A percentile compares a stretch with the other conserved stretches of the same genome.
Evolutionary conservation across 2,797 vertebrate species (phyloP).

Genomic region (Gymnothorax reevesii): DNA sequence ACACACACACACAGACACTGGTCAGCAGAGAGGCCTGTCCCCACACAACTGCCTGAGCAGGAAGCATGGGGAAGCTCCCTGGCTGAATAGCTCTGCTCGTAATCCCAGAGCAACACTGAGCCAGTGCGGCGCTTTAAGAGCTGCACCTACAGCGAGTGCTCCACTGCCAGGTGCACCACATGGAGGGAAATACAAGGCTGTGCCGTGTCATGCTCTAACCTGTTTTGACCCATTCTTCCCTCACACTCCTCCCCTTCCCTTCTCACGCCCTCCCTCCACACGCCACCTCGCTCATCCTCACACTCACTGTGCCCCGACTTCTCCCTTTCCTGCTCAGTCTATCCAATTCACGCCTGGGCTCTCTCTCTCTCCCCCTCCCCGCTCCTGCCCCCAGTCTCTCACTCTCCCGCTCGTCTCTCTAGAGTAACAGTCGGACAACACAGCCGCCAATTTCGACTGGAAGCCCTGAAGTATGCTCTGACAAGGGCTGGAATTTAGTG

Average conservation of each 20-base stretch:
- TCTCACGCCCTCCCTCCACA: not conserved
- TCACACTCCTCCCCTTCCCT: not conserved
- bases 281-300: not conserved
- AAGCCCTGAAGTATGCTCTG: slow-evolving; percentile 34
- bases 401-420: not conserved
- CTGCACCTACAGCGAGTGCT: not conserved
- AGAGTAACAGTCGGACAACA: not conserved
- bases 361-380: no score
- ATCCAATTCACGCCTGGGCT: not conserved
- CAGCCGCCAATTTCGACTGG: slow-evolving; percentile 12
- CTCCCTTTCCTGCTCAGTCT: not conserved
- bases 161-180: not conserved
- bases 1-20: not conserved
- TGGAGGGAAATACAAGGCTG: not conserved
- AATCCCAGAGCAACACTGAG: not conserved
- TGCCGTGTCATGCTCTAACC: slow-evolving; percentile 23
- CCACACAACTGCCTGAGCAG: not conserved
- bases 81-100: not conserved
- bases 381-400: not conserved
- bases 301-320: not conserved
- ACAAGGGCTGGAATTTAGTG: slow-evolving; percentile 12
- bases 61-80: not conserved
- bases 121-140: not conserved
- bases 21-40: not conserved
- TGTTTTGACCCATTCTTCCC: slow-evolving; percentile 9